Conservation (phyloP, 2,113 vertebrate genomes). For the Bombycilla garrulus region DNA sequence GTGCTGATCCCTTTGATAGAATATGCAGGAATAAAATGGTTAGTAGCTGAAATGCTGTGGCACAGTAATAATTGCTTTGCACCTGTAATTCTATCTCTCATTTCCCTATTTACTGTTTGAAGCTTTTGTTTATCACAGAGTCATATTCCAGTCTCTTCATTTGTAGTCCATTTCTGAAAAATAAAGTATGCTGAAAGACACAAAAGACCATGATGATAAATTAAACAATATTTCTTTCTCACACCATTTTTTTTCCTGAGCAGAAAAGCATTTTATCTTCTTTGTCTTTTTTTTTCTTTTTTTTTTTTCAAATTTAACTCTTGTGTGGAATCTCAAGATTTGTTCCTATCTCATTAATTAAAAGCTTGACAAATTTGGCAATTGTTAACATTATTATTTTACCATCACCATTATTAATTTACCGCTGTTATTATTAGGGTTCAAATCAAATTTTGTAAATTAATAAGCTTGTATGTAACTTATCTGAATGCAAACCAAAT, state of each 20-base stretch:
- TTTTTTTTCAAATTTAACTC: background rate
- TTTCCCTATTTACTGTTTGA: conserved; percentile 10
- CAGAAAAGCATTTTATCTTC: background rate
- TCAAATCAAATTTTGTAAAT: conserved; percentile 5
- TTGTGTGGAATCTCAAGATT: background rate
- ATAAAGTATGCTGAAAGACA: background rate
- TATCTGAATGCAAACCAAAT: background rate
- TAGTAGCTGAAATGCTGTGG: conserved; percentile 7
- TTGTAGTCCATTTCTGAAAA: conserved; percentile 7
- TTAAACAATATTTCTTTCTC: conserved; percentile 3
- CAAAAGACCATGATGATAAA: conserved; percentile 12
- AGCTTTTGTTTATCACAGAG: conserved; percentile 53
- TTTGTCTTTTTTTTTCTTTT: background rate
- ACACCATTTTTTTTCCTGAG: background rate
- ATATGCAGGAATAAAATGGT: conserved; percentile 25
- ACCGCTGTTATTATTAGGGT: background rate
- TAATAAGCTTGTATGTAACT: background rate
- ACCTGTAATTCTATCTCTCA: conserved; percentile 18
- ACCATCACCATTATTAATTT: background rate
- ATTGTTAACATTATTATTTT: background rate
- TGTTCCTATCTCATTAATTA: background rate
- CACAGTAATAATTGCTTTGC: conserved; percentile 5
- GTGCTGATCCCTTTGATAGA: conserved; percentile 28
- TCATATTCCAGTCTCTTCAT: conserved; percentile 18
- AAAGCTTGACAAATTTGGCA: background rate